A percentile compares a stretch with the other conserved stretches of the same genome.
Conservation (phyloP, 1,140 invertebrate genomes). For the Harpegnathos saltator region DNA sequence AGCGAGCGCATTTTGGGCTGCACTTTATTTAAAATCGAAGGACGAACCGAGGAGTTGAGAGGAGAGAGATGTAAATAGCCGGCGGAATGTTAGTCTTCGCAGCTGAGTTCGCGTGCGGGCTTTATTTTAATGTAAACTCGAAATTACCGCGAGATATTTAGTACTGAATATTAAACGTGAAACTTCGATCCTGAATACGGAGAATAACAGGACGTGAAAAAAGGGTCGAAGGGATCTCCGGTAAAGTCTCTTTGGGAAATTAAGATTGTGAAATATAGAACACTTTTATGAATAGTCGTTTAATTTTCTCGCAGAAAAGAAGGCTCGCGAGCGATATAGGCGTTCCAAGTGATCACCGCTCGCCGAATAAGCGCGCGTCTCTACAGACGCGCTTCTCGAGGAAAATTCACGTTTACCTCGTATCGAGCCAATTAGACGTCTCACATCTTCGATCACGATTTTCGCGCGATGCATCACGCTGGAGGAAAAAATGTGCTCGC, state of each 20-base stretch:
- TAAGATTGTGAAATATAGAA: no score
- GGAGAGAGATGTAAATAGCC: conserved; percentile 5
- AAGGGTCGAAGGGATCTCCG: no score
- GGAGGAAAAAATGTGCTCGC: conserved; percentile 1
- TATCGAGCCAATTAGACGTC: conserved; percentile 2
- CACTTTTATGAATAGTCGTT: no score
- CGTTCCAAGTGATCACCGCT: no score
- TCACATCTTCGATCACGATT: conserved; percentile 20
- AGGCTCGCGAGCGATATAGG: no score
- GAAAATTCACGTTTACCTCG: background rate
- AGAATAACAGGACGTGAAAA: no score
- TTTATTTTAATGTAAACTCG: background rate
- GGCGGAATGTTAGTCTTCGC: background rate
- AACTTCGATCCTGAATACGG: background rate
- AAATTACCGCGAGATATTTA: background rate
- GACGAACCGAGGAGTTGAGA: background rate
- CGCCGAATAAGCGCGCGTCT: no score
- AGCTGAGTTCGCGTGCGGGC: background rate
- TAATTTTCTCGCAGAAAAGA: no score
- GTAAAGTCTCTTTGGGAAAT: no score
- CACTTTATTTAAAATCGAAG: conserved; percentile 23
- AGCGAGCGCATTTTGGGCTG: background rate
- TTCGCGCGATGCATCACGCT: background rate
- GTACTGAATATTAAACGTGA: background rate
- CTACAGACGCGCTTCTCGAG: no score